Conservation (phyloP, 2,113 vertebrate species). For the Nestor notabilis region DNA sequence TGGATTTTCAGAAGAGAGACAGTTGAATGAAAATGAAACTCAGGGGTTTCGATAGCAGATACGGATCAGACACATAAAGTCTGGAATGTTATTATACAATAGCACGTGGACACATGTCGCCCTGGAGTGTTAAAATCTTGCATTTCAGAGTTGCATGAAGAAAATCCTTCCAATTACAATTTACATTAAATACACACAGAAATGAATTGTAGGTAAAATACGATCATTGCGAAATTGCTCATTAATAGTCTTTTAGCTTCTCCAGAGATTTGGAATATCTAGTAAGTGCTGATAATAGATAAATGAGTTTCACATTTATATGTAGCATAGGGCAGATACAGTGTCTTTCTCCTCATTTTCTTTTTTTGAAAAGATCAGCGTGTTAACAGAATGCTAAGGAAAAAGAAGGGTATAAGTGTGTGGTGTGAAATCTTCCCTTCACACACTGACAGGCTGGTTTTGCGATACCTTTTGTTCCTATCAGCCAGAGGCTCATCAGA, state of each 20-base stretch:
- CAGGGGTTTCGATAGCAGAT: neutral
- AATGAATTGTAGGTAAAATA: conserved; percentile 55
- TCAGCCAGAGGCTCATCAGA: neutral
- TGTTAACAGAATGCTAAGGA: neutral
- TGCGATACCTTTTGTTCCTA: neutral
- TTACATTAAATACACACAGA: neutral
- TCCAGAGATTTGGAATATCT: conserved; percentile 38
- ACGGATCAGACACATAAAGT: neutral
- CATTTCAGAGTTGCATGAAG: neutral
- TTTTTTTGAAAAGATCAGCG: neutral
- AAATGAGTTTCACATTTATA: neutral
- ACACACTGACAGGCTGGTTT: neutral
- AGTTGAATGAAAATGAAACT: neutral
- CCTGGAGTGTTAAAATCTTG: neutral
- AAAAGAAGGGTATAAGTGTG: neutral
- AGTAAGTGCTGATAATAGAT: conserved; percentile 42
- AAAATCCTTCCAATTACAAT: conserved; percentile 17
- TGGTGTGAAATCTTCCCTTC: neutral
- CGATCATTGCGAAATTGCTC: neutral
- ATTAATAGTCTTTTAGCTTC: conserved; percentile 21
- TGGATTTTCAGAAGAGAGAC: neutral
- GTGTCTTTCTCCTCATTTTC: neutral
- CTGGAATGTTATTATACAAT: conserved; percentile 12
- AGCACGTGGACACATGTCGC: neutral
- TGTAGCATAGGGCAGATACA: neutral